phyloP scores from a whole-genome alignment of 2,797 vertebrate species.

The Gallinago stenura region DNA sequence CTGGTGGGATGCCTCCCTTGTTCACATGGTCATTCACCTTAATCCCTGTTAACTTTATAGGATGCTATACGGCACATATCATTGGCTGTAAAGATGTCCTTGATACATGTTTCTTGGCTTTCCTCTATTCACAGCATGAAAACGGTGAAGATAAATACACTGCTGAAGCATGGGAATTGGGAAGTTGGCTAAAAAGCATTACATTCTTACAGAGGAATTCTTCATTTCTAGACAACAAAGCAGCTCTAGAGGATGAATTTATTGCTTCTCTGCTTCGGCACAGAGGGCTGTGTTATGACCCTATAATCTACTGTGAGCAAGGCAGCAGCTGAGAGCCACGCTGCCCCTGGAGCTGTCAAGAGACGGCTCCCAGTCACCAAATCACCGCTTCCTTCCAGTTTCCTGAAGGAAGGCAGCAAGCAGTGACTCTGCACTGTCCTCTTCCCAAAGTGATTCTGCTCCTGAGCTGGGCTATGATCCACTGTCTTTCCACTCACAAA shows the following conservation, averaged over 20 bases:
- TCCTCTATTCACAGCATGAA: not conserved
- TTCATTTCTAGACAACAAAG: conserved; percentile 38
- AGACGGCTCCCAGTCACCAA: not conserved
- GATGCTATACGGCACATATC: not conserved
- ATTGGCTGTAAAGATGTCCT: not conserved
- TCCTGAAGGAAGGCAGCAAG: not conserved
- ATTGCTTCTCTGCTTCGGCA: conserved; percentile 1
- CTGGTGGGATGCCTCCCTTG: not conserved
- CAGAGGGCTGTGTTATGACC: not conserved
- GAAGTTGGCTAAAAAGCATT: conserved; percentile 16
- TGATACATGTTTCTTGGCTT: not conserved
- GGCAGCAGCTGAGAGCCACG: not conserved
- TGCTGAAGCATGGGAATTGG: conserved; percentile 30
- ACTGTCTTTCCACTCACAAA: not conserved
- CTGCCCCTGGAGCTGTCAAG: not conserved
- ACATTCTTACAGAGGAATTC: conserved; percentile 28
- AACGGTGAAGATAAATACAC: not conserved
- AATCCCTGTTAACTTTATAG: conserved; percentile 37
- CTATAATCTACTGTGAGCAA: not conserved
- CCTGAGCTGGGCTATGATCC: not conserved
- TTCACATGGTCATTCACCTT: conserved; percentile 34
- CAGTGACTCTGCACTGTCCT: not conserved
- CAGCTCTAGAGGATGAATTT: conserved; percentile 18
- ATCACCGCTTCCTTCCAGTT: not conserved
- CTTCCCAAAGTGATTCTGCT: not conserved